phyloP scores from a whole-genome alignment of 92 coral and sea anemone species.

The Montipora capitata region DNA sequence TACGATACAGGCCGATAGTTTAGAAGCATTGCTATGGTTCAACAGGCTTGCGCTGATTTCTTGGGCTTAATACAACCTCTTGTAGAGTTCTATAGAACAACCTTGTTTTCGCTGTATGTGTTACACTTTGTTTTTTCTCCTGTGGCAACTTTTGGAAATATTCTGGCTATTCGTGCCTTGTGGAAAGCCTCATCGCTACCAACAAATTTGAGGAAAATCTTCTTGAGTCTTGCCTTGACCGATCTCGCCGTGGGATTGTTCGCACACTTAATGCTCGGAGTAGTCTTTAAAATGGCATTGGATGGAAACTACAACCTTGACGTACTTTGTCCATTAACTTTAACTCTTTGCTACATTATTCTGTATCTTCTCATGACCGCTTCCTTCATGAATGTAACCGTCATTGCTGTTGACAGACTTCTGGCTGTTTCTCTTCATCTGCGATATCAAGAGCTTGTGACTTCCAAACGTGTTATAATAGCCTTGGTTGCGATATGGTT shows the following conservation, averaged over 20 bases:
- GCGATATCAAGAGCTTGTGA: background rate
- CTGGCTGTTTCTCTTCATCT: constrained; percentile 26
- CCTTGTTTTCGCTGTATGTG: too few relatives aligned
- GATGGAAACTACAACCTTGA: background rate
- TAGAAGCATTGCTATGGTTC: too few relatives aligned
- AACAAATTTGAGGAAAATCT: constrained; percentile 26
- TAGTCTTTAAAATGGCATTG: background rate
- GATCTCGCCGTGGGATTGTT: constrained; percentile 37
- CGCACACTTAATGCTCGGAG: constrained; percentile 3
- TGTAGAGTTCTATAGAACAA: too few relatives aligned
- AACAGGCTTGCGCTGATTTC: too few relatives aligned
- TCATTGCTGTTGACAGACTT: constrained; percentile 48
- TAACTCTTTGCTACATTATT: background rate
- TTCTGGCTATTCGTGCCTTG: constrained; percentile 22
- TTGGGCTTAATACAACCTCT: too few relatives aligned
- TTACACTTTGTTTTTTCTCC: too few relatives aligned
- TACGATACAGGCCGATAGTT: too few relatives aligned
- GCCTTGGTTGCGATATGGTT: background rate
- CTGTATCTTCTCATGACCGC: background rate
- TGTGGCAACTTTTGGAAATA: too few relatives aligned
- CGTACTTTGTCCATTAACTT: background rate
- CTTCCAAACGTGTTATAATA: background rate
- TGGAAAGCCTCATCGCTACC: constrained; percentile 41
- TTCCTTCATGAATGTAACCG: constrained; percentile 28
- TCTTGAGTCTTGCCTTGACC: background rate